Conservation (phyloP, 2,113 vertebrate species). For the Albula glossodonta region DNA sequence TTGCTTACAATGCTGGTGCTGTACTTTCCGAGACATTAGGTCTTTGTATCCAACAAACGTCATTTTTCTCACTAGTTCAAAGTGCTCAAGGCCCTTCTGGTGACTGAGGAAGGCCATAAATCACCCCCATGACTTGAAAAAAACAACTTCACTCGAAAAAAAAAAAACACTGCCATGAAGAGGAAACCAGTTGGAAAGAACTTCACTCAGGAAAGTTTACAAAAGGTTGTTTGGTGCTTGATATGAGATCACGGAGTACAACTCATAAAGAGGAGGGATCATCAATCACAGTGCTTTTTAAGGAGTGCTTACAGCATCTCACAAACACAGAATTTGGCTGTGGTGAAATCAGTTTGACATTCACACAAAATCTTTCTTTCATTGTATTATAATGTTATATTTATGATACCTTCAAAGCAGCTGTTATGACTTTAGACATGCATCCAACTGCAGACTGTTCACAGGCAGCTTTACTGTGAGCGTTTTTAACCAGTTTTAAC, state of each 20-base stretch:
- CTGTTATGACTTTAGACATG: not conserved
- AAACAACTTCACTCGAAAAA: slow-evolving; percentile 23
- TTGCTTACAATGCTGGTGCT: slow-evolving; percentile 22
- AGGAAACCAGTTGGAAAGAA: slow-evolving; percentile 17
- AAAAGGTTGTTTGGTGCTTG: slow-evolving; percentile 1
- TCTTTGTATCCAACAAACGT: slow-evolving; percentile 42
- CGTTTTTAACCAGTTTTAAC: not conserved
- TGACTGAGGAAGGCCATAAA: slow-evolving; percentile 47
- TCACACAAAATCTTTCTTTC: not conserved
- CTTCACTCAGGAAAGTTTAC: slow-evolving; percentile 13
- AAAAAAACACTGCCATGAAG: slow-evolving; percentile 14
- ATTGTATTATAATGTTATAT: not conserved
- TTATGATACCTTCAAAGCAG: not conserved
- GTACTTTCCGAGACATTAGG: slow-evolving; percentile 21
- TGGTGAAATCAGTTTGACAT: not conserved
- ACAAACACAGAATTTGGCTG: not conserved
- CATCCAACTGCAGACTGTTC: not conserved
- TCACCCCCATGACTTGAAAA: slow-evolving; percentile 26
- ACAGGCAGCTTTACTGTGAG: not conserved
- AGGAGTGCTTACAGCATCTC: not conserved
- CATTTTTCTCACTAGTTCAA: slow-evolving; percentile 40
- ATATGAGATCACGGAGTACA: not conserved
- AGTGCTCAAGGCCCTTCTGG: slow-evolving; percentile 32
- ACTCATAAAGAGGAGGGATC: not conserved
- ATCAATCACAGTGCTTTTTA: not conserved